Evolutionary conservation across 2,888 invertebrate species (phyloP).

Genomic region (Campoplex capitator): DNA sequence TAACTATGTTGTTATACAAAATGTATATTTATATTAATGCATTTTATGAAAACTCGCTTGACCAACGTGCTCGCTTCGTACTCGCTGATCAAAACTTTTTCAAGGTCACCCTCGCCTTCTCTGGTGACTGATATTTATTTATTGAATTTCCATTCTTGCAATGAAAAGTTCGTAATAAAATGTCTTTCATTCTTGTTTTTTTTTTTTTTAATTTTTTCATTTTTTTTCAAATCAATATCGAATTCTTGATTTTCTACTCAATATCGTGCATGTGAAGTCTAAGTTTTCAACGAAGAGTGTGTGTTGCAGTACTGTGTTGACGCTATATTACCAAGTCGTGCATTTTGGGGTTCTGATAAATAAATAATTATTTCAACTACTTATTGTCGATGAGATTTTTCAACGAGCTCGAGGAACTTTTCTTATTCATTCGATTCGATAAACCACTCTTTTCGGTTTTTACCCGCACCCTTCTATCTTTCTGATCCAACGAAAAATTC

Average conservation of each 20-base stretch:
- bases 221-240: too few species aligned
- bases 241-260: neutral
- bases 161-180: neutral
- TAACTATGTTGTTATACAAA: constrained; percentile 15
- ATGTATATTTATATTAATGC: neutral
- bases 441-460: neutral
- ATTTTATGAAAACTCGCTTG: constrained; percentile 34
- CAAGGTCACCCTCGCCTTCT: constrained; percentile 50
- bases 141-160: neutral
- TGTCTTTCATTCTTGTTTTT: neutral
- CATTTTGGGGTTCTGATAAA: neutral
- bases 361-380: constrained; percentile 6
- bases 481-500: neutral
- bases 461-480: neutral
- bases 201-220: neutral
- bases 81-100: constrained; percentile 60
- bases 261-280: constrained; percentile 9
- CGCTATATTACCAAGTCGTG: constrained; percentile 22
- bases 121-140: constrained; percentile 21
- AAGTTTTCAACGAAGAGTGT: neutral
- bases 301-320: neutral
- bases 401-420: neutral
- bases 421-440: neutral
- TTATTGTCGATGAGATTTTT: neutral
- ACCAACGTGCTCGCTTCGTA: constrained; percentile 60